These are phyloP conservation scores for Oreotrochilus melanogaster DNA, from an alignment of 2,113 vertebrate genomes.

Conservation along the genomic window DNA sequence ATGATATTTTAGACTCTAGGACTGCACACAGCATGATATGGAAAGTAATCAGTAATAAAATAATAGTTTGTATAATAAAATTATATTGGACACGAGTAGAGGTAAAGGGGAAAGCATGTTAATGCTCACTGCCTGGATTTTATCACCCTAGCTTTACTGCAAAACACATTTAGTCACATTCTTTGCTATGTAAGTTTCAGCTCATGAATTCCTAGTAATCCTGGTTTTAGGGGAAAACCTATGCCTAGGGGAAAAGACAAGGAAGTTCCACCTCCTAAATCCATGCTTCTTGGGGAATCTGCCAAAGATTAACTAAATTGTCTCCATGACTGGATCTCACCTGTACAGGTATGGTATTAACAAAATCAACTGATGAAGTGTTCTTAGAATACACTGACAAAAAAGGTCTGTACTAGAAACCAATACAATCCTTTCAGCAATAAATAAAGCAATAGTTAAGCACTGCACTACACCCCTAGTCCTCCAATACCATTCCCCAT, in stretches of 20 bases:
- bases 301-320: conserved; percentile 56
- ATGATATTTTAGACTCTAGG: conserved; percentile 12
- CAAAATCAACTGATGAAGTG: conserved; percentile 53
- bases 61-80: conserved; percentile 67
- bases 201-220: conserved; percentile 71
- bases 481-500: background rate
- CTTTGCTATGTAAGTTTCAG: conserved; percentile 67
- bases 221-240: conserved; percentile 54
- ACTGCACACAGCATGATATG: conserved; percentile 15
- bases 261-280: conserved; percentile 70
- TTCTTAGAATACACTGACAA: conserved; percentile 5
- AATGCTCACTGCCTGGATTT: conserved; percentile 67
- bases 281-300: conserved; percentile 50
- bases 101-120: conserved; percentile 64
- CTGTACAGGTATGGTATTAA: conserved; percentile 59
- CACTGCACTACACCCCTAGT: background rate
- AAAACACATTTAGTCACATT: conserved; percentile 72
- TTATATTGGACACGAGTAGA: conserved; percentile 49
- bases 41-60: conserved; percentile 49
- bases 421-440: conserved; percentile 10
- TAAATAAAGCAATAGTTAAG: conserved; percentile 22
- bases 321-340: conserved; percentile 44
- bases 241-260: conserved; percentile 60
- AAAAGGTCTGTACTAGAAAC: background rate
- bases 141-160: conserved; percentile 67